Base-by-base conservation (phyloP, 2,797 vertebrate species). In the Darevskia mixta region DNA sequence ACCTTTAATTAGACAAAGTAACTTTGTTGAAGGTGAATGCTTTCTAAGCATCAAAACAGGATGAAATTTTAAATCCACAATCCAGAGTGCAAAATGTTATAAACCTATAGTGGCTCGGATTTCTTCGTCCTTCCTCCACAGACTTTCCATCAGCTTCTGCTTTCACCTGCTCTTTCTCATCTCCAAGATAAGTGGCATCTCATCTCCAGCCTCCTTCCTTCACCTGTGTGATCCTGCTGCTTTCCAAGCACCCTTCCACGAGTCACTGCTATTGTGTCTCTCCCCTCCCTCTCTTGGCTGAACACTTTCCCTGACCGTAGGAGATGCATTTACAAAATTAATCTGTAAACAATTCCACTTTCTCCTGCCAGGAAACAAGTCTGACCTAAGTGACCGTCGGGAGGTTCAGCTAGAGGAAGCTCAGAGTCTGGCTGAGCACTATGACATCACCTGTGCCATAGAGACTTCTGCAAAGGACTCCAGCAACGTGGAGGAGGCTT, bases 401-500 rank as follows among this genome's bases (percentile, higher is more conserved):
- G 97, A 98, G 88, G 98, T 98, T 88, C 91, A 95, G 7, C 95
- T 97, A 64, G 96, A 95, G 0, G 98, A 98, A 86, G 98, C 98
- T 0, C 96, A 98, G 95, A 95, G 91, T 82, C 95, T 98, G 95
- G 97, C 97, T 13, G 95, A 96, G 89, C 97, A 90, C 87, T 96
- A 98, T 1, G 98, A 98, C 84, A 97, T 98, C 94, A 95, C 97
- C 88, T 96, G 96, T 85, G 97, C 97, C 95, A 97, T 98, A 27
- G 98, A 98, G 94, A 98, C 98, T 0, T 98, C 98, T 0, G 98
- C 98, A 0, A 98, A 98, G 85, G 97, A 98, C 94, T 97, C 98
- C 41, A 98, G 96, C 96, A 98, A 98, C 0, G 98, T 98, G 94
- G 98, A 98, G 58, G 97, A 98, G 91, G 98, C 98, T n/a, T 98